Conservation (phyloP, 2,113 vertebrate genomes). For the Cynoglossus semilaevis region DNA sequence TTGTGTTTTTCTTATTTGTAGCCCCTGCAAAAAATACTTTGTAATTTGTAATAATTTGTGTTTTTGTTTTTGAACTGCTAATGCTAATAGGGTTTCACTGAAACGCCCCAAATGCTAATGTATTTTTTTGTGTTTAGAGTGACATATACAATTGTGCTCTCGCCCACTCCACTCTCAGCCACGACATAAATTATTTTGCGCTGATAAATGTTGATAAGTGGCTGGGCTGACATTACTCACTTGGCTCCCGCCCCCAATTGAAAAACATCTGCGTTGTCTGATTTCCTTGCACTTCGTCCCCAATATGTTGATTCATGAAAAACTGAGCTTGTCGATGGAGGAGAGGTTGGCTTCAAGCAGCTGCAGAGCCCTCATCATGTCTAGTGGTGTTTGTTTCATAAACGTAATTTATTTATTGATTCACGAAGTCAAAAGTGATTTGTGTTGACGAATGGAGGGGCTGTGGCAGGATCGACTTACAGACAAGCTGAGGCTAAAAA, state of each 20-base stretch:
- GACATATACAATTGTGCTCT: constrained; percentile 10
- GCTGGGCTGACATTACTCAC: constrained; percentile 44
- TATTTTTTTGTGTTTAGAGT: constrained; percentile 13
- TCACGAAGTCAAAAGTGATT: constrained; percentile 59
- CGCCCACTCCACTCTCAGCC: background rate
- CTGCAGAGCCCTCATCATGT: constrained; percentile 51
- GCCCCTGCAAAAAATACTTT: too few relatives aligned
- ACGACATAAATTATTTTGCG: constrained; percentile 16
- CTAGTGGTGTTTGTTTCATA: constrained; percentile 57
- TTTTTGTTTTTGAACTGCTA: background rate
- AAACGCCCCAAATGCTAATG: constrained; percentile 20
- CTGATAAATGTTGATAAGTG: constrained; percentile 57
- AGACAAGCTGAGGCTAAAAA: constrained; percentile 25
- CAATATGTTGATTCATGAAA: constrained; percentile 52
- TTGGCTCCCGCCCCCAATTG: constrained; percentile 57
- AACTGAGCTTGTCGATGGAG: constrained; percentile 65
- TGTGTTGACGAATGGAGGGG: constrained; percentile 49
- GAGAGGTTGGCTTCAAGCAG: constrained; percentile 55
- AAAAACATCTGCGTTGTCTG: constrained; percentile 48
- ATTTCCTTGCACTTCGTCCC: constrained; percentile 35
- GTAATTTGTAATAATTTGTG: too few relatives aligned
- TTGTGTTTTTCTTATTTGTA: too few relatives aligned
- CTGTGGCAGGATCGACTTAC: constrained; percentile 48
- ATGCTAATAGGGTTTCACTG: constrained; percentile 4
- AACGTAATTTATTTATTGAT: constrained; percentile 72